Conservation (phyloP, 2,888 invertebrate species). For the Tipula vernalis region DNA sequence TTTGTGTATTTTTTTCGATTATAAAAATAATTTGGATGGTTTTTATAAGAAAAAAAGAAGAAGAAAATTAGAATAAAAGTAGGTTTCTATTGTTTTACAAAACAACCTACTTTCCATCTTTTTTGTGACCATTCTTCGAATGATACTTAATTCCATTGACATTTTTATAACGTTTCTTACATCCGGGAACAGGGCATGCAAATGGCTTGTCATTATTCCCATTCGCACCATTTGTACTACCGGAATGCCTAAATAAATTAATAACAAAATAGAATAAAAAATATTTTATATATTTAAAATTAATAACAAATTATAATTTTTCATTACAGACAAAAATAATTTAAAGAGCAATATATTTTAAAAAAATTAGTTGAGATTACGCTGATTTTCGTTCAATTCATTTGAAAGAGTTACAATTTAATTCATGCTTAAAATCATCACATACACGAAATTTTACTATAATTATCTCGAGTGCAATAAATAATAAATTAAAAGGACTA, state of each 20-base stretch:
- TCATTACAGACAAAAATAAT: not conserved
- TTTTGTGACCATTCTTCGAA: conserved; percentile 75
- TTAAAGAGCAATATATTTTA: too few relatives aligned
- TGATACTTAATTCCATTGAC: conserved; percentile 83
- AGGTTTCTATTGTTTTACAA: conserved; percentile 5
- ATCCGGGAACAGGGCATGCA: conserved; percentile 74
- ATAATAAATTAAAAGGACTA: too few relatives aligned
- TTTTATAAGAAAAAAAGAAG: conserved; percentile 14
- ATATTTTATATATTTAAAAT: not conserved
- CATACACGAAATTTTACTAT: too few relatives aligned
- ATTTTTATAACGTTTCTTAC: conserved; percentile 79
- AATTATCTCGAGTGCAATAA: too few relatives aligned
- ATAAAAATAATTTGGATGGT: conserved; percentile 11
- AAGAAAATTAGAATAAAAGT: conserved; percentile 10
- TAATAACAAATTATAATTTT: not conserved
- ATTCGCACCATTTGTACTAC: conserved; percentile 33
- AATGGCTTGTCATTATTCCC: conserved; percentile 59
- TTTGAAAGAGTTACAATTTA: too few relatives aligned
- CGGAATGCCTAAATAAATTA: conserved; percentile 33
- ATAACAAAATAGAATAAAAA: not conserved
- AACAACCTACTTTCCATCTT: conserved; percentile 62
- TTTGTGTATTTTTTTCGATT: conserved; percentile 9
- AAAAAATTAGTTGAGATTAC: too few relatives aligned
- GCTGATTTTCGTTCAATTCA: too few relatives aligned
- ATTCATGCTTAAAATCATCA: too few relatives aligned